Evolutionary conservation across 2,888 invertebrate genomes (phyloP), one percentile per base, ranked within the genome.

Genomic region (Ischnus inquisitorius): DNA sequence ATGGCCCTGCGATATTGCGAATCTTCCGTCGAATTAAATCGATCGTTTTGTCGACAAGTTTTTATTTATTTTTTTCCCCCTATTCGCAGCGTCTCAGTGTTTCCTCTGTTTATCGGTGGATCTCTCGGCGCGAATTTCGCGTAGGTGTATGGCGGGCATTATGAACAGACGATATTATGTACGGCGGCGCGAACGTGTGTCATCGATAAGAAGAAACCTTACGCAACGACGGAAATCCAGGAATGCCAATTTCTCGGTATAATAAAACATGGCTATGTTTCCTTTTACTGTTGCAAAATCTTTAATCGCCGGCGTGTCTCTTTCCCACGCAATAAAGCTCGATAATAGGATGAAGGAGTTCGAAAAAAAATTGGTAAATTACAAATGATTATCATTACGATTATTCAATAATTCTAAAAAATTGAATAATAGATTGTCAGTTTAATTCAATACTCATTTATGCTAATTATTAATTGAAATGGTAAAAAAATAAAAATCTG

Each of bases 181-280:
- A 69, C 16, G 14, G 12, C 14, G 12, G 19, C 69, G 34, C 1
- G 8, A 12, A 19, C 39, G 41, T 28, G 41, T 41, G 12, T 41
- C 54, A 41, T 57, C 39, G 71, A 57, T 54, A 39, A 43, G 54
- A 57, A 34, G 57, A 22, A 34, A 14, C 3, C 0, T 71, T 71
- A 41, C 57, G 71, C 57, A 71, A 68, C 34, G 67, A 14, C 3
- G 16, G 14, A 28, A 19, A 54, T 25, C 19, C 57, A 28, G 41
- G 41, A 41, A 54, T 3, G 41, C 54, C 71, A 57, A 71, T 71
- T 57, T 57, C 22, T 19, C 57, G 25, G 71, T 41, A 57, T 71
- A 41, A 57, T 71, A 12, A 57, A 71, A 3, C 34, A 69, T 69
- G 51, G 22, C 51, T 54, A 71, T 22, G 54, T 54, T 22, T 54